phyloP scores from a whole-genome alignment of 2,113 vertebrate species.

The Pseudopipra pipra region DNA sequence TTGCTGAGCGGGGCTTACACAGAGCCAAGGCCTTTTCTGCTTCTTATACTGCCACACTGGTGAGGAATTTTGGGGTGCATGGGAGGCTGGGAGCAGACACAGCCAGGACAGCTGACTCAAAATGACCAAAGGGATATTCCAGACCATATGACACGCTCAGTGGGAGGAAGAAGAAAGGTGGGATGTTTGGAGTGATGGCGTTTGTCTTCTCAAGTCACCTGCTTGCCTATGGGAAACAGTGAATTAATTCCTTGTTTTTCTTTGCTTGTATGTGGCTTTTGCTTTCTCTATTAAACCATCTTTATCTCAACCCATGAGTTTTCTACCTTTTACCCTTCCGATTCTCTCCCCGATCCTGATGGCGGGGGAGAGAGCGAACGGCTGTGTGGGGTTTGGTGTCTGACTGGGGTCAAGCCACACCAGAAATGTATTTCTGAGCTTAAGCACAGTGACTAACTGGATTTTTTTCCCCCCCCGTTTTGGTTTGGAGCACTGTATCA shows the following conservation, averaged over 20 bases:
- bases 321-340: background rate
- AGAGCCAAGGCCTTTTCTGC: background rate
- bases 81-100: background rate
- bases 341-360: background rate
- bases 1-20: background rate
- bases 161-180: background rate
- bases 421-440: background rate
- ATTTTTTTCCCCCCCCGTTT: background rate
- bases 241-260: background rate
- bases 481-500: background rate
- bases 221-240: background rate
- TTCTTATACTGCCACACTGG: background rate
- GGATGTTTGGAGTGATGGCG: fast-evolving
- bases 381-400: no score
- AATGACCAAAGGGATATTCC: background rate
- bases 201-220: background rate
- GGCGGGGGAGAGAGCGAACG: background rate
- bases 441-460: background rate
- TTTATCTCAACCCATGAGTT: background rate
- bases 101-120: background rate
- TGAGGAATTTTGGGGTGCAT: background rate
- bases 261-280: background rate
- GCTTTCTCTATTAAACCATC: background rate
- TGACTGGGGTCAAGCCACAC: background rate
- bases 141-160: background rate